Base-by-base conservation (phyloP, 1,140 invertebrate genomes). In the Drosophila hydei region DNA sequence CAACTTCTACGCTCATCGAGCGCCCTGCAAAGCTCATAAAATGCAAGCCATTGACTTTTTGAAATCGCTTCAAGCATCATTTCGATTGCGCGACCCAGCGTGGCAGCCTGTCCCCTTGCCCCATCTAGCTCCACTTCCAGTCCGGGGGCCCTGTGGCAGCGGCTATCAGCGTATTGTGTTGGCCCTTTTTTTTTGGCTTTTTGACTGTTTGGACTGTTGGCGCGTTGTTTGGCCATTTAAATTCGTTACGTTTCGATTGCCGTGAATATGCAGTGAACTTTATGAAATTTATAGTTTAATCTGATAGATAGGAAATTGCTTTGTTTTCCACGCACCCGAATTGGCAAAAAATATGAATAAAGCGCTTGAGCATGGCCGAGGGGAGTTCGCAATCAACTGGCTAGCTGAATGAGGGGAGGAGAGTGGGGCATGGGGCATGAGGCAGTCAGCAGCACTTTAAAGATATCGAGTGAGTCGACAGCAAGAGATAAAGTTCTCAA, bases 221-320 rank as follows among this genome's bases (percentile, higher is more conserved):
- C 83, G 79, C 74, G 71, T 80, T 81, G 80, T 76, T 81, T 78
- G 83, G 72, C 83, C 83, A 87, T 87, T 87, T 87, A 88, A 88
- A 87, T 87, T 87, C 83, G 83, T 87, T 87, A 88, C 83, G 83
- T 87, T 87, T 83, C 78, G 78, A 87, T 88, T 87, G 83, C 78
- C 84, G 83, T 83, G 81, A 87, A 76, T 88, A 87, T 88, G 83
- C 83, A 88, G 78, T 88, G 68, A 87, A 83, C 78, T 87, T 87
- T 88, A 87, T 87, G 85, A 87, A 87, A 87, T 87, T 87, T 88
- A 87, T 87, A 83, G 83, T 88, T 87, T 83, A 87, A 87, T 87
- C 83, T 87, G 83, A 87, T 78, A 87, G 83, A 87, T 87, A 87
- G 81, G 81, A 87, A 87, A 87, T 87, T 88, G 83, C 81, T 87